Evolutionary conservation across 1,140 invertebrate species (phyloP).

Genomic region (Drosophila varians): DNA sequence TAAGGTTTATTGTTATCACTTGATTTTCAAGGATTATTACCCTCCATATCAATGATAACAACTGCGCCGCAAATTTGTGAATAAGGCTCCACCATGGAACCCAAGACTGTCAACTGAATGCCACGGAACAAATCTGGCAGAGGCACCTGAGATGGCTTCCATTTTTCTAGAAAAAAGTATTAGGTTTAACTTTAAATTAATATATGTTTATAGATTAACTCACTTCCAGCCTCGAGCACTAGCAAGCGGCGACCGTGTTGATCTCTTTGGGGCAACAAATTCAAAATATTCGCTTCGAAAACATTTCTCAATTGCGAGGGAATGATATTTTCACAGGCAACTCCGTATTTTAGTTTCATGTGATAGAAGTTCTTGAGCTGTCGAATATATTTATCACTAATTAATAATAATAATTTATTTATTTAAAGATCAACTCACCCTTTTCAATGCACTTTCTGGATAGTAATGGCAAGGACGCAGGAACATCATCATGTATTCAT

Average conservation of each 20-base stretch:
- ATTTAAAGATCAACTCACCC: conserved; percentile 84
- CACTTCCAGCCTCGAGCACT: conserved; percentile 85
- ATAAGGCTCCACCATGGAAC: conserved; percentile 86
- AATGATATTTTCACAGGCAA: conserved; percentile 84
- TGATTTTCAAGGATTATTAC: conserved; percentile 24
- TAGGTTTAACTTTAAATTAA: neutral
- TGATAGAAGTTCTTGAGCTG: conserved; percentile 87
- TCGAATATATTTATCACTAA: conserved; percentile 14
- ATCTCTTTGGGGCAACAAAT: conserved; percentile 85
- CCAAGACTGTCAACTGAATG: conserved; percentile 86
- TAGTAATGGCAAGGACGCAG: conserved; percentile 89
- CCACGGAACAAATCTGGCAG: conserved; percentile 86
- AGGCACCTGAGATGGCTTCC: conserved; percentile 87
- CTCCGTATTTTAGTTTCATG: conserved; percentile 85
- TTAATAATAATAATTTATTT: neutral
- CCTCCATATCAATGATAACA: conserved; percentile 89
- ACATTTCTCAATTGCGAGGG: conserved; percentile 84
- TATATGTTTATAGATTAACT: conserved; percentile 54
- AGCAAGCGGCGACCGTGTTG: conserved; percentile 85
- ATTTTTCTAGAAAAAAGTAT: conserved; percentile 84
- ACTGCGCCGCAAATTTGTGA: conserved; percentile 87
- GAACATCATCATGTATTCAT: conserved; percentile 87
- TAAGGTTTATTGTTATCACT: neutral
- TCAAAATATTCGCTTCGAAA: conserved; percentile 85
- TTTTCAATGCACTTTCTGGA: conserved; percentile 86